Evolutionary conservation across 2,888 invertebrate species (phyloP), one percentile per base, ranked within the genome.

Genomic region (Athripsodes cinereus): DNA sequence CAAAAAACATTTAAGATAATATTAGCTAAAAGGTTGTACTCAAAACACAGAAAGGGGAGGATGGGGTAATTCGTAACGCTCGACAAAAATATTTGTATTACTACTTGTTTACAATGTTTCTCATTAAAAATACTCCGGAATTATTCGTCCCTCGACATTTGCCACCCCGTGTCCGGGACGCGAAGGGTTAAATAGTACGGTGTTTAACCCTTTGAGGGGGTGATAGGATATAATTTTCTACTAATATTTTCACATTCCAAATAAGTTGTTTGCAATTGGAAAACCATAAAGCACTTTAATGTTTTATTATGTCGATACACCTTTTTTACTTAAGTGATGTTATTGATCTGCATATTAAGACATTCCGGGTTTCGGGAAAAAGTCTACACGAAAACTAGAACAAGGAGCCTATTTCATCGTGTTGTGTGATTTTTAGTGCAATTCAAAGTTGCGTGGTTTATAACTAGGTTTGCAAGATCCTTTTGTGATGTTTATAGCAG

Each of bases 41-140:
- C 10, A 26, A 26, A 6, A 26, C 10, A 10, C 5, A 26, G 26
- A 3, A 3, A 13, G 40, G 40, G 40, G 40, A 40, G 16, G 40
- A 8, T 40, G 40, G 47, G 47, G 44, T n/a, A 51, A 56, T 56
- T 51, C 46, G 56, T 40, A n/a, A 22, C 56, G 56, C 56, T 51
- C 58, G 35, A 34, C 54, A 52, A 60, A 62, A 61, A 63, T 63
- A 63, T 63, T 63, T 63, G 59, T 61, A 63, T 63, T 57, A 59
- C n/a, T n/a, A n/a, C 61, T 61, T 63, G 63, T 63, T 63, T 63
- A 63, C 63, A 63, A 59, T 55, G 59, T 63, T 63, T 61, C 63
- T 63, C 63, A 63, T 63, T 63, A 63, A 63, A 63, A 63, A 63
- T 63, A 61, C 53, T 55, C 63, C 52, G 60, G 59, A 51, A 56